Evolutionary conservation across 2,113 vertebrate genomes (phyloP), one percentile per base, ranked within the genome.

Genomic region (Boleophthalmus pectinirostris): DNA sequence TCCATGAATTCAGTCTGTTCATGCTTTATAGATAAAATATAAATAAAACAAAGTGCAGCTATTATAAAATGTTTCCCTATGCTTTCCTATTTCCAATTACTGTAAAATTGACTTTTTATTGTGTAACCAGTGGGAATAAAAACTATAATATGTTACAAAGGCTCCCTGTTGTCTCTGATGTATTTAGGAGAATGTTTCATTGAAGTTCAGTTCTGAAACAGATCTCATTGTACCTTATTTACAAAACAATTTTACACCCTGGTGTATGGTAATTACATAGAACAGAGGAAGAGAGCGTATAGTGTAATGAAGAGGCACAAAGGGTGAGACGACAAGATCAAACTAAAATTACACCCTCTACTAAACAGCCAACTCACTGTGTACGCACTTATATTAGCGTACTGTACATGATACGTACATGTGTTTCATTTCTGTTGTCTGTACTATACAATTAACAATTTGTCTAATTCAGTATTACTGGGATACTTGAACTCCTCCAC

Each of bases 261-360:
- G 16, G 25, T 33, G 58, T 33, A 33, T 33, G 6, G 25, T 61
- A 61, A 61, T 61, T 61, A 61, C 25, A 61, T 18, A 61, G 14
- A 25, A 61, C 25, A 61, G 58, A 21, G n/a, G 20, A 54, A 54
- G 51, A 18, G 16, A 61, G 25, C 5, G 16, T 7, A 61, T 14
- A 33, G 58, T 61, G 18, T 61, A 61, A 61, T 61, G 23, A 61
- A 9, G 25, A 61, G 25, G 58, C 25, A 33, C 24, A 61, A 33
- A 33, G 58, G 24, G 58, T 8, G 25, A 61, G 58, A 61, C 58
- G 58, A 61, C 58, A 61, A 5, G 58, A 61, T 61, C 56, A 58
- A 58, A 25, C 56, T 58, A 25, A 58, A 58, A 58, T 58, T 58
- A 58, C 25, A 33, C 25, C 25, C 58, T 61, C 25, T 3, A 25